Evolutionary conservation across 2,888 invertebrate genomes (phyloP), one percentile per base, ranked within the genome.

Genomic region (Argyresthia albistria): DNA sequence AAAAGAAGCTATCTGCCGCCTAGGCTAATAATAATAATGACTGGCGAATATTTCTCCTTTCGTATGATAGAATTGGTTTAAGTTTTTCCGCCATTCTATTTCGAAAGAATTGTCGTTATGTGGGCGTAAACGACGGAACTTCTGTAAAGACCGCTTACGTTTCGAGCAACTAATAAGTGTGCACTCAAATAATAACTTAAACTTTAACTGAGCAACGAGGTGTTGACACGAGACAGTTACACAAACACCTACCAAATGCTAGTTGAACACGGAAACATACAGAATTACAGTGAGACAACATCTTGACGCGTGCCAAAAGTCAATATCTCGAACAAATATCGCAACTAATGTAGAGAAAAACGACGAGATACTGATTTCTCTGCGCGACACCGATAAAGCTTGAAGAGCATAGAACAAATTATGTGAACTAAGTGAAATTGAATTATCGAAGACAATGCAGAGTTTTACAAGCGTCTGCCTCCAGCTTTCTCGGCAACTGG

Each of bases 371-470:
- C 25, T 8, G 25, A 43, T 50, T 50, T 50, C 50, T 50, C 16
- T 25, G 25, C 14, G 6, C 35, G 25, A 16, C 43, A 25, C 42
- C 10, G 16, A 25, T 50, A 50, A 36, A 39, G 6, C 25, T 25
- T 25, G 25, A 25, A 45, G 43, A 14, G 51, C 14, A 16, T 11
- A 52, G 53, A 70, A 69, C 69, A 79, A 78, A 80, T 77, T 76
- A 77, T 80, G 82, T 69, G 82, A 82, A 80, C 77, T 59, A 62
- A 77, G 79, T 74, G 79, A 80, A 79, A 81, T 76, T 76, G 65
- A 76, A 67, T 62, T 61, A 64, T 46, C 50, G 9, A 45, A 53
- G 74, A 78, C 81, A 82, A 81, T 81, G 71, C 68, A 60, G 58
- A 76, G 76, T 80, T 80, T 80, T 80, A 72, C 78, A 69, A 64